Base-by-base conservation (phyloP, 1,140 invertebrate genomes). In the Lycorma delicatula region DNA sequence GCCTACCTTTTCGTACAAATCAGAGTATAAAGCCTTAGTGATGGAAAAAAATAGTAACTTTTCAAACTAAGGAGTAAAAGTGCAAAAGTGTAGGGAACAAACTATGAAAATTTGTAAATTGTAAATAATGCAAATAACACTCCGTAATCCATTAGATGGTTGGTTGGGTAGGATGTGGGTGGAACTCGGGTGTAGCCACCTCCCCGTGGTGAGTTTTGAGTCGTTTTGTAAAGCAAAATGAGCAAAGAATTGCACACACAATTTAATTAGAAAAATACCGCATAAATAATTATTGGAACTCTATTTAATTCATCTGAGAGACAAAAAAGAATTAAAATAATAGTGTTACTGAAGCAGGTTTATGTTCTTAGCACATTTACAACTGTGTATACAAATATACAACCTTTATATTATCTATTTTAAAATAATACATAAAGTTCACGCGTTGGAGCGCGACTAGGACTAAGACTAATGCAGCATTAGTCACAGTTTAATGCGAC, bases 121-220 rank as follows among this genome's bases (percentile, higher is more conserved):
- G n/a, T n/a, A n/a, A 23, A 49, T 25, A 49, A 49, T 22, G 23
- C 26, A 49, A 4, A 25, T 25, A 49, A 5, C 7, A 49, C 20
- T 23, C 7, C 20, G 3, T 6, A 13, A 11, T 9, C 12, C 7
- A 49, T 49, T 4, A 4, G 47, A 5, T 6, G 9, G 16, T 11
- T n/a, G 23, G 16, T 4, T 49, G 16, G 23, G 16, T 22, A 25
- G 23, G 16, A 11, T 18, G 47, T 22, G 16, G 47, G 47, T 22
- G 47, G 47, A 49, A 49, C 47, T 49, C 23, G 47, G 26, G 47
- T 49, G 47, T 23, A 49, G 16, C 41, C 41, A 46, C 41, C 41
- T 46, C 41, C 41, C 6, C 41, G 41, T 46, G 41, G 41, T 46
- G 41, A 46, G 41, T 46, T 46, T 20, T 46, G 18, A 20, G 41